Conservation (phyloP, 2,113 vertebrate genomes). For the Eira barbara region DNA sequence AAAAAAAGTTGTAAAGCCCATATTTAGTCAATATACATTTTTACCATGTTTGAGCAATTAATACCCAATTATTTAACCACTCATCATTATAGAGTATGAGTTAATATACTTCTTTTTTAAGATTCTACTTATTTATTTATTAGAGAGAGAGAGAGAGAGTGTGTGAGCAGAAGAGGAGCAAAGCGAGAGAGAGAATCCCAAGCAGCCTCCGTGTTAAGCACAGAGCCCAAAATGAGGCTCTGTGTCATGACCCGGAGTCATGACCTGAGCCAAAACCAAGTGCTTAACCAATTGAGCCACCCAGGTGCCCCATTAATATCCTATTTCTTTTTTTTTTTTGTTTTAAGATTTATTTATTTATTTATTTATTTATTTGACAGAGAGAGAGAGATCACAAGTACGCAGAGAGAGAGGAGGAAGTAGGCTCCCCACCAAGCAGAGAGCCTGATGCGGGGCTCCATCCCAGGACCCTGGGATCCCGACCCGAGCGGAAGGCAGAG, state of each 20-base stretch:
- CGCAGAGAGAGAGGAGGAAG: too few species aligned
- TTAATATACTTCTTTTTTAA: neutral
- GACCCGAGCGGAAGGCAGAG: too few species aligned
- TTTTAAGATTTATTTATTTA: too few species aligned
- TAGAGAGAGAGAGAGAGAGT: neutral
- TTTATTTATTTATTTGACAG: too few species aligned
- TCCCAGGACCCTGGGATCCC: too few species aligned
- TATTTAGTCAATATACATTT: slow-evolving; percentile 60
- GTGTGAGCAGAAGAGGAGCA: neutral
- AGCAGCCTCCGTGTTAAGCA: neutral
- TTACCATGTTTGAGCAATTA: slow-evolving; percentile 7
- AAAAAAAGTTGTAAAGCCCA: slow-evolving; percentile 42
- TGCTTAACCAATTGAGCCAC: neutral
- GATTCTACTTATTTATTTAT: neutral
- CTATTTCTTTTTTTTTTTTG: slow-evolving; percentile 62
- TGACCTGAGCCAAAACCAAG: neutral
- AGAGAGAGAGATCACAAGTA: too few species aligned
- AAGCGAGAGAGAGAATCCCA: neutral
- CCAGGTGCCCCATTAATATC: neutral
- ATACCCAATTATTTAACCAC: slow-evolving; percentile 64
- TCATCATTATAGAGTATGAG: neutral
- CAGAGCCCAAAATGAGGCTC: neutral
- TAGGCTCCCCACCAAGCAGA: too few species aligned
- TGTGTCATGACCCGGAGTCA: neutral
- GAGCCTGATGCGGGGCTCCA: too few species aligned